These are phyloP conservation scores for Cyprinodon tularosa DNA, from an alignment of 2,113 vertebrate species.

Conservation along the genomic window DNA sequence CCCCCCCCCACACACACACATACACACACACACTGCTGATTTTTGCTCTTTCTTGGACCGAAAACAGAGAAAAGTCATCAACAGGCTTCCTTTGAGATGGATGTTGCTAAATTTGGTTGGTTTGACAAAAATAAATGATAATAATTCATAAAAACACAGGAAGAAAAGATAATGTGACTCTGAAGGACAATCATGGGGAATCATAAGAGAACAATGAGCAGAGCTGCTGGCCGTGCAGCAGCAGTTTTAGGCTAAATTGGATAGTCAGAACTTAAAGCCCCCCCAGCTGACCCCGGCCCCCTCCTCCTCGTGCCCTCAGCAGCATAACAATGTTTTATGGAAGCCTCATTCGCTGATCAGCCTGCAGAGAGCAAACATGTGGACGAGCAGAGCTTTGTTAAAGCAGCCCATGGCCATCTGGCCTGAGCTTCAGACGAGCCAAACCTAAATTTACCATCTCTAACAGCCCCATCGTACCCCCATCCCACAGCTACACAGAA, in stretches of 20 bases:
- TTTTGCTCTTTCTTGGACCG: no score
- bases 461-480: constrained; percentile 77
- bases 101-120: no score
- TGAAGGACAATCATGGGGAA: not conserved
- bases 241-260: not conserved
- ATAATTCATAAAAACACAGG: no score
- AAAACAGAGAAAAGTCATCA: no score
- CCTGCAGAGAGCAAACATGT: constrained; percentile 80
- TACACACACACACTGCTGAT: no score
- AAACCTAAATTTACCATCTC: constrained; percentile 86
- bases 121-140: no score
- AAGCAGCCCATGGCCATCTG: constrained; percentile 84
- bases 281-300: constrained; percentile 72
- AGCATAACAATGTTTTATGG: constrained; percentile 86
- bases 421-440: constrained; percentile 82
- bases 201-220: not conserved
- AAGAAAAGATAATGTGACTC: not conserved
- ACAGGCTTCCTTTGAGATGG: no score
- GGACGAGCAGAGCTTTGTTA: constrained; percentile 79
- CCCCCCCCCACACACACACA: no score
- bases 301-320: constrained; percentile 48
- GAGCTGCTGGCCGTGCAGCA: not conserved
- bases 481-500: constrained; percentile 80
- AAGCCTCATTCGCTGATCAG: constrained; percentile 73
- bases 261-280: constrained; percentile 18